Base-by-base conservation (phyloP, 2,888 invertebrate genomes). In the Polymixis lichenea region DNA sequence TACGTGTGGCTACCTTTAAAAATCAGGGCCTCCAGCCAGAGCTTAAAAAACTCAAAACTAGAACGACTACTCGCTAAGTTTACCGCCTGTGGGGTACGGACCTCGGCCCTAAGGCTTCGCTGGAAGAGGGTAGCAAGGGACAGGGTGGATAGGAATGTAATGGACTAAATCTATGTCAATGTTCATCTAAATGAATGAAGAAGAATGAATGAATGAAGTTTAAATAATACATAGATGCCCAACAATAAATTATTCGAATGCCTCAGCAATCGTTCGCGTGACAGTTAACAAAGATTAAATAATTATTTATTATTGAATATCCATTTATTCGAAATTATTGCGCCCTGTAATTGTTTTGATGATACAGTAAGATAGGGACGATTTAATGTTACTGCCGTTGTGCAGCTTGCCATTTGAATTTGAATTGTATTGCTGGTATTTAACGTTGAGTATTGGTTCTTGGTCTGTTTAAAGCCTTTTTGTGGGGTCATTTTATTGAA, bases 261-360 rank as follows among this genome's bases (percentile, higher is more conserved):
- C 19, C 28, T 25, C 7, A 0, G 25, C 58, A 72, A 61, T 49
- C 28, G 53, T 38, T 71, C 55, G 25, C 61, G 43, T 55, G 60
- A 68, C 55, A 73, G 73, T 83, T 73, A 77, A 67, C 55, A 58
- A 28, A 71, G 28, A 78, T 75, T 69, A 53, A 78, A 75, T 64
- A 86, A 74, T 83, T 68, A 72, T 77, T 78, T 67, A 49, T 28
- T 78, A 84, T 84, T 78, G 75, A 76, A 80, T 60, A 71, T 72
- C 66, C 69, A 84, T 80, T 76, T 74, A 78, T 86, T 74, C 9
- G 46, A 82, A 62, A 70, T 82, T 53, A 82, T 83, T 58, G 60
- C 32, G 55, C 46, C 43, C 53, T 28, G 38, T 84, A 84, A 81
- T 86, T 84, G 78, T 71, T 86, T 78, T 11, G 64, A 77, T 86